Evolutionary conservation across 2,888 invertebrate genomes (phyloP).

Genomic region (Thecocarcelia acutangulata): DNA sequence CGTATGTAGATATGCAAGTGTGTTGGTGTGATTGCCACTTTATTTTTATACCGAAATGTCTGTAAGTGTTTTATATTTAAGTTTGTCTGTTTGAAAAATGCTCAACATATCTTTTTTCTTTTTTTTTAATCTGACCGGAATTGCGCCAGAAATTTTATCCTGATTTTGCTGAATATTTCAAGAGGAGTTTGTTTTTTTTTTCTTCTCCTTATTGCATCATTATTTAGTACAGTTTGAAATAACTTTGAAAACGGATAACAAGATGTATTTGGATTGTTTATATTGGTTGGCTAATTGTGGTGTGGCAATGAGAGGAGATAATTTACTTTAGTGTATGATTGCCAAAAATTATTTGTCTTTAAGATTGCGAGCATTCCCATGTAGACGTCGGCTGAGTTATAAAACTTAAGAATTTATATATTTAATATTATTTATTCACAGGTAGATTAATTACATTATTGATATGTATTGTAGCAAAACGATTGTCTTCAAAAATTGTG

Average conservation of each 20-base stretch:
- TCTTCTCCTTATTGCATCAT: neutral
- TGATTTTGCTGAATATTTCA: constrained; percentile 53
- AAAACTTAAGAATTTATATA: too few relatives aligned
- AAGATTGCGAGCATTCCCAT: too few relatives aligned
- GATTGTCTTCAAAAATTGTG: too few relatives aligned
- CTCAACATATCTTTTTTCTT: constrained; percentile 24
- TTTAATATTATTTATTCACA: too few relatives aligned
- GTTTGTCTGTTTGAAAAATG: constrained; percentile 23
- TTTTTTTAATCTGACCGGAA: constrained; percentile 52
- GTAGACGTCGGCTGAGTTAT: too few relatives aligned
- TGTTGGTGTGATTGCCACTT: too few relatives aligned
- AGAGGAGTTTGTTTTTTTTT: constrained; percentile 20
- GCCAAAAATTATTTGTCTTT: neutral
- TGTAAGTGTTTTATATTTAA: neutral
- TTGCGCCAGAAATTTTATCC: constrained; percentile 59
- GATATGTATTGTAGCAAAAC: too few relatives aligned
- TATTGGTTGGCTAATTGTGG: constrained; percentile 25
- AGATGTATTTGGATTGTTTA: neutral
- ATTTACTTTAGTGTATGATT: neutral
- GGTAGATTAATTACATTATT: too few relatives aligned
- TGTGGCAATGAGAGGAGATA: neutral
- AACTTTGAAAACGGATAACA: neutral
- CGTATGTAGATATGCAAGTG: too few relatives aligned
- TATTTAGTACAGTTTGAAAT: constrained; percentile 38
- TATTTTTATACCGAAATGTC: neutral